Percentiles rank a stretch among this genome's conserved stretches.
Conservation (phyloP, 2,797 vertebrate genomes). For the Pseudochirops cupreus region DNA sequence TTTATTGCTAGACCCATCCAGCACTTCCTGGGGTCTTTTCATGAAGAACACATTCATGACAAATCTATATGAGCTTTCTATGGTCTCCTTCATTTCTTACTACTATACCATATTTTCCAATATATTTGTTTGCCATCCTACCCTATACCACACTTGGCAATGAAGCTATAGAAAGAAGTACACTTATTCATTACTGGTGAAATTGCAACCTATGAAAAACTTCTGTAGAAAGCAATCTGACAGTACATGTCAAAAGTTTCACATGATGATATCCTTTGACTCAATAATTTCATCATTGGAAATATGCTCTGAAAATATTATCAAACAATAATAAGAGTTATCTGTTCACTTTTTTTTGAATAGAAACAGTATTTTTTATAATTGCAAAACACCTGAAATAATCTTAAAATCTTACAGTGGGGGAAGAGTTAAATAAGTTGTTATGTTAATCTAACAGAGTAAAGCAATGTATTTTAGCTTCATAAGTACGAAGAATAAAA, state of each 20-base stretch:
- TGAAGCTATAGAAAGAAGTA: not conserved
- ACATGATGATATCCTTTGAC: not conserved
- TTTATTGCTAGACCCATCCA: too few species aligned
- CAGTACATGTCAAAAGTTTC: not conserved
- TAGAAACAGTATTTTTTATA: too few species aligned
- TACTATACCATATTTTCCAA: not conserved
- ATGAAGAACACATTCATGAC: too few species aligned
- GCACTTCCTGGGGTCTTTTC: too few species aligned
- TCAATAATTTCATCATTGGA: not conserved
- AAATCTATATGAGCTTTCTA: not conserved
- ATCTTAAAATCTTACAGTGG: too few species aligned
- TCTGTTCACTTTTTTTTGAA: not conserved
- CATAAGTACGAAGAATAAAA: not conserved
- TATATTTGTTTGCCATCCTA: not conserved
- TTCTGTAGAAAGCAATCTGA: not conserved
- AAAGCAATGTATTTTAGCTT: not conserved
- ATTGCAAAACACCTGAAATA: too few species aligned
- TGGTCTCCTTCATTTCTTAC: not conserved
- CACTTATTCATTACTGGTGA: too few species aligned
- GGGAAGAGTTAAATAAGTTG: too few species aligned
- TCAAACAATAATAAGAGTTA: not conserved
- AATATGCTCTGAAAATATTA: not conserved
- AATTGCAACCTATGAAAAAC: not conserved
- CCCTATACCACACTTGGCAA: not conserved
- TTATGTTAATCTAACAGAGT: not conserved